These are phyloP conservation scores for Schrankia costaestrigalis DNA, from an alignment of 2,888 invertebrate species.

Conservation along the genomic window DNA sequence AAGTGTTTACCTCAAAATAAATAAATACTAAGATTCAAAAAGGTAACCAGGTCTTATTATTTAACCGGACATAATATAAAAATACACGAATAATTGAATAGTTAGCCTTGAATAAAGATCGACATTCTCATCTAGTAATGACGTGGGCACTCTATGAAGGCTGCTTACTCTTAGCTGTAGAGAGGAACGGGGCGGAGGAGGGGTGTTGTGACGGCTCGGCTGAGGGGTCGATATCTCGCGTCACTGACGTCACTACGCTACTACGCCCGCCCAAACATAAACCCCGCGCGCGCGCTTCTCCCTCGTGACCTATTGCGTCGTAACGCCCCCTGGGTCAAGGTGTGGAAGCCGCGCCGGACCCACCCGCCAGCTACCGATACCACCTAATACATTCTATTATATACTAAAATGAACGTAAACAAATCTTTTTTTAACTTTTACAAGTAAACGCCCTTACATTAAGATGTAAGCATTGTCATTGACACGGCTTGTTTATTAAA, in stretches of 20 bases:
- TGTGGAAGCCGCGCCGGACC: constrained; percentile 59
- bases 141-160: constrained; percentile 1
- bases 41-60: too few species aligned
- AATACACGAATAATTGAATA: too few species aligned
- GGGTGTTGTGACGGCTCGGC: constrained; percentile 71
- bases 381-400: constrained; percentile 21
- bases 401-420: constrained; percentile 14
- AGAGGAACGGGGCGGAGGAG: constrained; percentile 41
- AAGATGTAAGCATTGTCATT: constrained; percentile 21
- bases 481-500: constrained; percentile 21
- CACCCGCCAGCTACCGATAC: constrained; percentile 40
- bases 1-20: neutral
- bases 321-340: constrained; percentile 77
- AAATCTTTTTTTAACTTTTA: constrained; percentile 15
- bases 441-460: constrained; percentile 10
- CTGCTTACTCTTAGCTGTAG: constrained; percentile 7
- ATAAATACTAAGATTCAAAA: neutral
- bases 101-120: too few species aligned
- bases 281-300: constrained; percentile 48
- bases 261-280: constrained; percentile 77
- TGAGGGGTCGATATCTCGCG: constrained; percentile 68
- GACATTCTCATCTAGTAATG: neutral
- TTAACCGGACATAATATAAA: too few species aligned
- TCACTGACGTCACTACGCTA: constrained; percentile 78
- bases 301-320: constrained; percentile 73